A percentile compares a stretch with the other conserved stretches of the same genome.
phyloP scores from a whole-genome alignment of 1,140 invertebrate genomes.

The Papilio helenus region DNA sequence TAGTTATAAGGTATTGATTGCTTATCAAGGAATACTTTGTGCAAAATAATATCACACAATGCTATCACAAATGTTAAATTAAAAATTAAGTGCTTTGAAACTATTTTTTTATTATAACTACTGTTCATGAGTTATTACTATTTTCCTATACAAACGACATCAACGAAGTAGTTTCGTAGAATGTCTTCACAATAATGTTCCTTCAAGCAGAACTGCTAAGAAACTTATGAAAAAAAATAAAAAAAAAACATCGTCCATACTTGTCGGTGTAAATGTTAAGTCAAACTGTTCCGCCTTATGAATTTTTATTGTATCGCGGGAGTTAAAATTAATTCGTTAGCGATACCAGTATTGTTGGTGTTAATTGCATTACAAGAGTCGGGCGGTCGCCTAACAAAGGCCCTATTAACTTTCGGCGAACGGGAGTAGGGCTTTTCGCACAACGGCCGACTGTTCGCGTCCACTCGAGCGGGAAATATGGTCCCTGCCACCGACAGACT shows the following conservation, averaged over 20 bases:
- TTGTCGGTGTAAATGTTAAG: conserved; percentile 18
- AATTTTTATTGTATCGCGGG: conserved; percentile 49
- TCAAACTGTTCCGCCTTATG: conserved; percentile 37
- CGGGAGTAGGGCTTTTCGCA: conserved; percentile 70
- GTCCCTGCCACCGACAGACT: conserved; percentile 71
- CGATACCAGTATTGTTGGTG: conserved; percentile 73
- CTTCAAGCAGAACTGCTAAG: conserved; percentile 3
- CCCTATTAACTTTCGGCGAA: conserved; percentile 79
- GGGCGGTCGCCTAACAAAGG: conserved; percentile 72
- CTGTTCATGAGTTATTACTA: background rate
- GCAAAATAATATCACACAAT: too few relatives aligned
- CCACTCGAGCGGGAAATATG: conserved; percentile 76
- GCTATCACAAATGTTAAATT: background rate
- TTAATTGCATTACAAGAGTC: conserved; percentile 82
- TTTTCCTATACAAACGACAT: conserved; percentile 13
- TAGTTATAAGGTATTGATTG: too few relatives aligned
- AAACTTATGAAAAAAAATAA: conserved; percentile 11
- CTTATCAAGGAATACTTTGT: background rate
- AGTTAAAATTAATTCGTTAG: conserved; percentile 76
- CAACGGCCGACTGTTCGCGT: conserved; percentile 58
- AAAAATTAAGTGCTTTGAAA: background rate
- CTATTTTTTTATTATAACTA: background rate
- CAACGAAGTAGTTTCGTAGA: conserved; percentile 4
- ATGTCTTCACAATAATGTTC: background rate
- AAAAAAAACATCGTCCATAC: background rate